A percentile compares a stretch with the other conserved stretches of the same genome.
Conservation (phyloP, 2,797 vertebrate genomes). For the Acanthurus leucopareius region DNA sequence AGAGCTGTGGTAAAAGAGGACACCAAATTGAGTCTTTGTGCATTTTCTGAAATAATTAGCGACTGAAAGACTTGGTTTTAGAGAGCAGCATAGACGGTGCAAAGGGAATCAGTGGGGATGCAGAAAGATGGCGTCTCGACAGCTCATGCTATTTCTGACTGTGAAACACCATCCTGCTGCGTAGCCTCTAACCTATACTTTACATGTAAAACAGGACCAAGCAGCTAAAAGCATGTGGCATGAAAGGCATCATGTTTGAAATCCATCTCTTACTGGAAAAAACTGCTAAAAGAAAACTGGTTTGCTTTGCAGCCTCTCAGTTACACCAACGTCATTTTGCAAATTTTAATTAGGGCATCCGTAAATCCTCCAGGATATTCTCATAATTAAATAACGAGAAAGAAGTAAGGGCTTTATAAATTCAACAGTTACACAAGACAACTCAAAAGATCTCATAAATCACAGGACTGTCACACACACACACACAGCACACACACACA, state of each 20-base stretch:
- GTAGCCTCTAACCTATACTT: constrained; percentile 31
- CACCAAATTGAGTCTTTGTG: constrained; percentile 4
- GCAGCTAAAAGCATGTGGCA: neutral
- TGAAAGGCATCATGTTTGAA: constrained; percentile 3
- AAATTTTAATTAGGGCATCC: constrained; percentile 30
- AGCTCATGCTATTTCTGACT: constrained; percentile 47
- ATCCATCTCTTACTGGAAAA: constrained; percentile 13
- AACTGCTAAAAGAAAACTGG: neutral
- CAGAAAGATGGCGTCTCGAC: constrained; percentile 26
- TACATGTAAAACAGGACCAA: constrained; percentile 27
- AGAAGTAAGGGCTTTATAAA: constrained; percentile 18
- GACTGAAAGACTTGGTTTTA: constrained; percentile 29
- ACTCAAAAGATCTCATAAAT: constrained; percentile 26
- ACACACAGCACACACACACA: constrained; percentile 4
- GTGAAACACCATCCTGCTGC: constrained; percentile 38
- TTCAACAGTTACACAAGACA: constrained; percentile 15
- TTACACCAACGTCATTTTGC: neutral
- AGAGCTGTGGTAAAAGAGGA: constrained; percentile 18
- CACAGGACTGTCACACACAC: constrained; percentile 17
- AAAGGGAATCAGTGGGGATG: constrained; percentile 38
- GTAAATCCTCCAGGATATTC: constrained; percentile 26
- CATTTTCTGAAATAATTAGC: constrained; percentile 45
- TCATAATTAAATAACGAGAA: constrained; percentile 20
- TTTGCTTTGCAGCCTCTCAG: constrained; percentile 19
- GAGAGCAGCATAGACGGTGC: constrained; percentile 29